A percentile compares a stretch with the other conserved stretches of the same genome.
Evolutionary conservation across 2,113 vertebrate genomes (phyloP).

Genomic region (Epinephelus lanceolatus): DNA sequence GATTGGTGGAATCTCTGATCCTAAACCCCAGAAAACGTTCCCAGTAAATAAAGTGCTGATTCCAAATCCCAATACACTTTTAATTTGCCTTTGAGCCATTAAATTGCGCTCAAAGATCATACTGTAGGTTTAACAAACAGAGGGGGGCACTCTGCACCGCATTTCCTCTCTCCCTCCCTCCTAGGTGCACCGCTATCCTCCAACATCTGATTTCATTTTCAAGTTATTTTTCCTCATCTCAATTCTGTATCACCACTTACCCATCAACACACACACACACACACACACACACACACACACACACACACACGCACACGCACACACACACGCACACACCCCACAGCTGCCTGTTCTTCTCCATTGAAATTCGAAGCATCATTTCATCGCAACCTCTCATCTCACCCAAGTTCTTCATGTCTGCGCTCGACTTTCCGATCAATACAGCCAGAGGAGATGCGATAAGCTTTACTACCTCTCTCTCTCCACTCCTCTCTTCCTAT

Average conservation of each 20-base stretch:
- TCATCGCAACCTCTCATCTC: background rate
- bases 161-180: background rate
- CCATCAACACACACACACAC: background rate
- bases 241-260: background rate
- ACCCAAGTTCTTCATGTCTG: background rate
- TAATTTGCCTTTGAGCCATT: background rate
- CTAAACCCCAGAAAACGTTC: too few species aligned
- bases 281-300: background rate
- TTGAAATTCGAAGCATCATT: background rate
- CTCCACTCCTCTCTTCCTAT: background rate
- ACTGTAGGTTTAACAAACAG: background rate
- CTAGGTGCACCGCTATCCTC: background rate
- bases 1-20: too few species aligned
- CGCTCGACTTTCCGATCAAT: background rate
- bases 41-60: too few species aligned
- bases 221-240: background rate
- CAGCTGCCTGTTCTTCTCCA: background rate
- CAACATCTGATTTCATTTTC: background rate
- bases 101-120: background rate
- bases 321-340: background rate
- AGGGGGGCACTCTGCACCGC: too few species aligned
- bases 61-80: background rate
- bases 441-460: conserved; percentile 1
- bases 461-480: background rate
- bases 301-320: background rate